phyloP scores from a whole-genome alignment of 2,888 invertebrate genomes.

The Mylabris sibirica region DNA sequence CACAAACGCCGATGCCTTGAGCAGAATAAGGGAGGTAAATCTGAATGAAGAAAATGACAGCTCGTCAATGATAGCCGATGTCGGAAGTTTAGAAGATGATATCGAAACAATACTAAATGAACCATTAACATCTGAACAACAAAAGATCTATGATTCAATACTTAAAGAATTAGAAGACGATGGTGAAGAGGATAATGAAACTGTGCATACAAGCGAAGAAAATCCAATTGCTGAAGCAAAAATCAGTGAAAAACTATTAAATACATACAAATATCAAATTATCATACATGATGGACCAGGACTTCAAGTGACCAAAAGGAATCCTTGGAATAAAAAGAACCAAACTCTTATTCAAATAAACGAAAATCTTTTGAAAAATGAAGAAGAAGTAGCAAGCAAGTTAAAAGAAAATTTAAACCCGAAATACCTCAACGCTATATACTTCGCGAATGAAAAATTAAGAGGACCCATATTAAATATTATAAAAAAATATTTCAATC shows the following conservation, averaged over 20 bases:
- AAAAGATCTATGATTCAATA: not conserved
- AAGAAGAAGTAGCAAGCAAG: no score
- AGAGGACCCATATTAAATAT: constrained; percentile 3
- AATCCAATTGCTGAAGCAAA: no score
- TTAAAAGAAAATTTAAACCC: no score
- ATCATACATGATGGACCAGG: not conserved
- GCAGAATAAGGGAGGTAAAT: not conserved
- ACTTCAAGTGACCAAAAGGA: no score
- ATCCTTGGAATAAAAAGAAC: no score
- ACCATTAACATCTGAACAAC: not conserved
- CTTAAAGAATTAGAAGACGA: no score
- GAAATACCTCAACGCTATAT: not conserved
- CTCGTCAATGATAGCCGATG: not conserved
- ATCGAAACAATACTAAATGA: not conserved
- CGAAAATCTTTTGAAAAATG: no score
- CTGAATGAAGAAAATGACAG: not conserved
- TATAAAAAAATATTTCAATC: not conserved
- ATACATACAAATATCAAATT: not conserved
- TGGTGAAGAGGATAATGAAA: no score
- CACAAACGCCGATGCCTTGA: constrained; percentile 3
- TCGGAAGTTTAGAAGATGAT: not conserved
- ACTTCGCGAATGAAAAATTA: not conserved
- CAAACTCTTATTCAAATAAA: no score
- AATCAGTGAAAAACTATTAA: no score
- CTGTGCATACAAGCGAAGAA: no score